Evolutionary conservation across 2,888 invertebrate genomes (phyloP).

Genomic region (Cataglyphis cursor): DNA sequence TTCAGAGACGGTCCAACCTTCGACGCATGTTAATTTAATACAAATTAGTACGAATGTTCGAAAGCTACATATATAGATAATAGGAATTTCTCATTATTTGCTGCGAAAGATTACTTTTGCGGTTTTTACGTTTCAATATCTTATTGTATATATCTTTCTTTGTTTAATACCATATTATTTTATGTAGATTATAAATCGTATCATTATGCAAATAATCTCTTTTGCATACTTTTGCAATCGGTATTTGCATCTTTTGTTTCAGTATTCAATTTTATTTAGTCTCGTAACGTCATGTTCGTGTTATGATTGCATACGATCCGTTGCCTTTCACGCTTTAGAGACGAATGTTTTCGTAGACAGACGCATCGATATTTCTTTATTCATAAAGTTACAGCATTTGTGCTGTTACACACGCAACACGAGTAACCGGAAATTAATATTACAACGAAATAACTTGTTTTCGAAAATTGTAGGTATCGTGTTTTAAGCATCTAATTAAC

Average conservation of each 20-base stretch:
- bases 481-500: not conserved
- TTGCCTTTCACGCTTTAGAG: slow-evolving; percentile 17
- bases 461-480: not conserved
- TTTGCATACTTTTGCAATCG: slow-evolving; percentile 6
- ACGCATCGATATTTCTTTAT: slow-evolving; percentile 21
- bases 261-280: slow-evolving; percentile 2
- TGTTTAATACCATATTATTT: not conserved
- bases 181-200: not conserved
- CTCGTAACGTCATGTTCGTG: not conserved
- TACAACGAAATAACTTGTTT: slow-evolving; percentile 2
- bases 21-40: not conserved
- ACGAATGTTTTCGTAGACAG: slow-evolving; percentile 11
- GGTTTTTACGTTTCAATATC: not conserved
- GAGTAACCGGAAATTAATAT: slow-evolving; percentile 34
- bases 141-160: not conserved
- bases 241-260: not conserved
- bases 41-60: not conserved
- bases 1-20: not conserved
- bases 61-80: not conserved
- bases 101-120: not conserved
- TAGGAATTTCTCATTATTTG: not conserved
- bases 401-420: not conserved
- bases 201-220: not conserved
- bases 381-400: not conserved
- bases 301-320: not conserved